These are phyloP conservation scores for Murina feae DNA, from an alignment of 2,113 vertebrate genomes.

Conservation along the genomic window DNA sequence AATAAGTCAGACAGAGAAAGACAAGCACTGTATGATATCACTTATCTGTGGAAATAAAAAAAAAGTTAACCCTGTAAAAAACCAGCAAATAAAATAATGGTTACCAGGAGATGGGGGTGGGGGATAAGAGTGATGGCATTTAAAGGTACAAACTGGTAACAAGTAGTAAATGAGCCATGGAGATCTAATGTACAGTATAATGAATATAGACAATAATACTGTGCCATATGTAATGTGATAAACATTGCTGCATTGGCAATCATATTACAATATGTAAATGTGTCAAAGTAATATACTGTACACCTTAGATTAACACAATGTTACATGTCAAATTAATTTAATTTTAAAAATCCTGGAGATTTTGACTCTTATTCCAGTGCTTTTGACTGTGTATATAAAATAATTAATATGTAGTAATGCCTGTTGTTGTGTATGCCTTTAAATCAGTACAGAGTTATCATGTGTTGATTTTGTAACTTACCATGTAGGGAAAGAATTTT, in stretches of 20 bases:
- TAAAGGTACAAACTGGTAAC: neutral
- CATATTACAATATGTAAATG: neutral
- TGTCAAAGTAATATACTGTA: neutral
- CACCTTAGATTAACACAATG: neutral
- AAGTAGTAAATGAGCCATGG: neutral
- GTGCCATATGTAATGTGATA: neutral
- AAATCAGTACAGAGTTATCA: neutral
- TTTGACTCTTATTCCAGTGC: neutral
- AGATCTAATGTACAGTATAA: neutral
- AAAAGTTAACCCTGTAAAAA: neutral
- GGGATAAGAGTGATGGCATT: too few species aligned
- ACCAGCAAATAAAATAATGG: too few species aligned
- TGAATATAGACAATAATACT: neutral
- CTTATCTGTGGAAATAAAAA: neutral
- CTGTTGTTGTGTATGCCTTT: neutral
- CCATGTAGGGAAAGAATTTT: neutral
- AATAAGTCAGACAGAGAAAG: neutral
- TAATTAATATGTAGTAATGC: neutral
- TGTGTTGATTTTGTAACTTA: neutral
- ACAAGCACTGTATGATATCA: neutral
- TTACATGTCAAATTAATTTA: neutral
- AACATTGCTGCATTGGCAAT: neutral
- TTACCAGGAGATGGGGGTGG: too few species aligned
- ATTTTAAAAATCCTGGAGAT: neutral
- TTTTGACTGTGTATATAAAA: neutral